Base-by-base conservation (phyloP, 2,888 invertebrate species). In the Pyrgus malvae region DNA sequence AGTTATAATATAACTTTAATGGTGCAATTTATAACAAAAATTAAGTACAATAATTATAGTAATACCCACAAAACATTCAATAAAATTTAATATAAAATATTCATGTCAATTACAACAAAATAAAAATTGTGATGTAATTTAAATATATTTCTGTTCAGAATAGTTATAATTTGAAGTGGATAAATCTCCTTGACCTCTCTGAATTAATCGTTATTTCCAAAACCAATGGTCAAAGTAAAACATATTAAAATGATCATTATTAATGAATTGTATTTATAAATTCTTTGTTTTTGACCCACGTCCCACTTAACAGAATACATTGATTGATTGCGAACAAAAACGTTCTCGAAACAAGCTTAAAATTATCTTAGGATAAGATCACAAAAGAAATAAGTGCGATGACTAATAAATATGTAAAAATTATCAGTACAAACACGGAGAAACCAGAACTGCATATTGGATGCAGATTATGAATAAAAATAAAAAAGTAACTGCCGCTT, bases 251-350 rank as follows among this genome's bases (percentile, higher is more conserved):
- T 38, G 21, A 53, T 8, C 42, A 45, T 21, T 45, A 53, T 45
- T 53, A 53, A 53, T 29, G 53, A 53, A 21, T 45, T 45, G 38
- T 29, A 38, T 38, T 53, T 42, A 51, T 3, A 37, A 29, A 44
- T 44, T 17, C 44, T 53, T 53, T 53, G 51, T 53, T 53, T 50
- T 49, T 53, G 33, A 53, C 44, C 44, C 44, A 37, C 27, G 44
- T 45, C 37, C 41, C 37, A 44, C 44, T 42, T 44, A 29, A 53
- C 44, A 29, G 44, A 45, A 51, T 29, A 44, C 51, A 53, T 53
- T 53, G 51, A 53, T 53, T 44, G 51, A 53, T 53, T 29, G 44
- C 29, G 29, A 53, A 53, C 53, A 45, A 53, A 53, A 53, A 53
- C 14, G 38, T 19, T 38, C 45, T 40, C 35, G 45, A 53, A 27